Evolutionary conservation across 2,113 vertebrate species (phyloP).

Genomic region (Lepidothrix coronata): DNA sequence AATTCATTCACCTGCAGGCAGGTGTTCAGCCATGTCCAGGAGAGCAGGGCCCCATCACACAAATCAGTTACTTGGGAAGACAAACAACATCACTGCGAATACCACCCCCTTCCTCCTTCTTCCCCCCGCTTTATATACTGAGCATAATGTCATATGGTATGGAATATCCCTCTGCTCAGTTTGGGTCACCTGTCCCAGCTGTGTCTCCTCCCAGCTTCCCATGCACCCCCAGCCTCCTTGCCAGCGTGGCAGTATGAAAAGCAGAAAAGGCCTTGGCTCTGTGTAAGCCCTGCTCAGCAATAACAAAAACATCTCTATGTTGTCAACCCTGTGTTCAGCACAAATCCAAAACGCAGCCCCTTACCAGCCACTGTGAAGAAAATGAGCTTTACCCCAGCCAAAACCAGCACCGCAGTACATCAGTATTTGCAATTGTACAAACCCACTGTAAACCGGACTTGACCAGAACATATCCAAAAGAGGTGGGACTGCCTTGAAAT

Average conservation of each 20-base stretch:
- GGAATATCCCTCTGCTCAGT: background rate
- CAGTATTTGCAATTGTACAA: background rate
- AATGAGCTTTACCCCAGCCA: background rate
- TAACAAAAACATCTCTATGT: background rate
- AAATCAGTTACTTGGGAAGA: background rate
- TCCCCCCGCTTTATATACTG: background rate
- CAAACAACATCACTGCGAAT: background rate
- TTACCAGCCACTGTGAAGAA: background rate
- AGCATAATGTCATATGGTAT: background rate
- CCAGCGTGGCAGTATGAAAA: accelerated
- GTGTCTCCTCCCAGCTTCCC: background rate
- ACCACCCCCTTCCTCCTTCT: background rate
- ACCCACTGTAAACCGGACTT: background rate
- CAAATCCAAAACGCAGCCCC: background rate
- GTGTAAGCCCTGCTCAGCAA: background rate
- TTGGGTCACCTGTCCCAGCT: background rate
- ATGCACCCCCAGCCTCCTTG: background rate
- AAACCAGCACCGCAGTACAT: background rate
- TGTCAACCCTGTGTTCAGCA: background rate
- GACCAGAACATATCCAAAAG: background rate
- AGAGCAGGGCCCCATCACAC: no score
- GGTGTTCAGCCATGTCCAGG: background rate
- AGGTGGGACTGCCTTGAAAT: background rate
- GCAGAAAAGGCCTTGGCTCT: background rate
- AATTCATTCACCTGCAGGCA: background rate